Conservation (phyloP, 2,797 vertebrate species). For the Hoplostethus atlanticus region DNA sequence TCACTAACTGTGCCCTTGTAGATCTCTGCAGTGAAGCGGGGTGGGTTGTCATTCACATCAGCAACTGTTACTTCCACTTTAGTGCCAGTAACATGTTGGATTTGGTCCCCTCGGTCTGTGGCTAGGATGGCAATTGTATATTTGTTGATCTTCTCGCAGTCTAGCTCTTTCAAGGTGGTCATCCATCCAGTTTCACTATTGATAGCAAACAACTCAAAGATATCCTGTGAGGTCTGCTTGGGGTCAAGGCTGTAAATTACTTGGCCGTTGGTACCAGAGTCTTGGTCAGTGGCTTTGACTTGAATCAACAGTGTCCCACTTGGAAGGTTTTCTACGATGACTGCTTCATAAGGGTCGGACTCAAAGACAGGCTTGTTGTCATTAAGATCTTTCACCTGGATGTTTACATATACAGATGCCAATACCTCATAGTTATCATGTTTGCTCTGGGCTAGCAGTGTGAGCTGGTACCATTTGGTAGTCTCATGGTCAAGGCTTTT, state of each 20-base stretch:
- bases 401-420: conserved; percentile 89
- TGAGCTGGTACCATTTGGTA: conserved; percentile 97
- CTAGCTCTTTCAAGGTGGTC: conserved; percentile 93
- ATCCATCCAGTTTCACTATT: conserved; percentile 95
- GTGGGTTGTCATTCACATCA: conserved; percentile 96
- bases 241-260: conserved; percentile 92
- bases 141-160: conserved; percentile 88
- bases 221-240: conserved; percentile 84
- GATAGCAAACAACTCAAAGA: conserved; percentile 91
- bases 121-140: conserved; percentile 89
- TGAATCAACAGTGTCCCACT: conserved; percentile 92
- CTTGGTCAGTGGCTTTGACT: conserved; percentile 92
- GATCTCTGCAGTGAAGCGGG: conserved; percentile 95
- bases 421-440: conserved; percentile 86
- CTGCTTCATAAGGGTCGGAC: conserved; percentile 92
- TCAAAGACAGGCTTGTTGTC: conserved; percentile 95
- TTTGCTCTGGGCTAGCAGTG: conserved; percentile 84
- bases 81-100: conserved; percentile 87
- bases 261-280: conserved; percentile 93
- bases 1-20: conserved; percentile 99
- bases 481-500: conserved; percentile 95
- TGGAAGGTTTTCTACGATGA: conserved; percentile 93
- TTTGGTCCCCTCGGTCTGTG: conserved; percentile 91
- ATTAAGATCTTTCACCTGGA: conserved; percentile 96
- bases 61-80: conserved; percentile 91